Evolutionary conservation across 30 jellyfish, hydroid and myxozoan species (phyloP).

Genomic region (Chironex yamaguchii): DNA sequence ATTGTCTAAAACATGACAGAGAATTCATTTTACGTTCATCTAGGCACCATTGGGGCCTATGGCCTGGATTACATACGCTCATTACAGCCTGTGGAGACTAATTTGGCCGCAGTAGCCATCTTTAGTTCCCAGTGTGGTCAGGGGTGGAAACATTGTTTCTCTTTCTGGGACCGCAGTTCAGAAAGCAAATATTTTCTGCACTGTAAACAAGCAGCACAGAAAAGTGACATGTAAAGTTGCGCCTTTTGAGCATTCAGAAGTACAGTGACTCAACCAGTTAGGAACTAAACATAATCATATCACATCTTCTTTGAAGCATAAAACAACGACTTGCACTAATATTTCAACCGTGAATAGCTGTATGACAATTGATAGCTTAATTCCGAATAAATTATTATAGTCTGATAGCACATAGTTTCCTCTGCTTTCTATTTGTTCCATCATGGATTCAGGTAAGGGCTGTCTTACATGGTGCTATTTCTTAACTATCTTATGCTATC

Average conservation of each 20-base stretch:
- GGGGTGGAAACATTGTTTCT: slow-evolving; percentile 10
- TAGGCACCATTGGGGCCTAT: too few species aligned
- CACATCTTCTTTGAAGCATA: slow-evolving; percentile 20
- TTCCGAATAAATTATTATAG: too few species aligned
- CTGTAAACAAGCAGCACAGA: slow-evolving; percentile 22
- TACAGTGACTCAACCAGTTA: slow-evolving; percentile 11
- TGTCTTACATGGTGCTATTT: slow-evolving; percentile 5
- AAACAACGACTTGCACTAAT: slow-evolving; percentile 30
- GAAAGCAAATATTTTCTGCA: slow-evolving; percentile 38
- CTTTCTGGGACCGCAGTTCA: slow-evolving; percentile 53
- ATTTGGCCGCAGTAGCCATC: too few species aligned
- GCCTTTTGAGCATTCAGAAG: slow-evolving; percentile 43
- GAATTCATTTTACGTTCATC: too few species aligned
- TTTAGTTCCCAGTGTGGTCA: too few species aligned
- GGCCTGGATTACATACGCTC: too few species aligned
- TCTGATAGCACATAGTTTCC: too few species aligned
- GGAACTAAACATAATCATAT: slow-evolving; percentile 10
- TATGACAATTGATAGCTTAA: too few species aligned
- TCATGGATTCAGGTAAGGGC: neutral
- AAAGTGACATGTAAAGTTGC: slow-evolving; percentile 31
- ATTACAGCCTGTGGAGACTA: too few species aligned
- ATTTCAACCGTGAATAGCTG: slow-evolving; percentile 41
- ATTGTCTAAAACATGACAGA: too few species aligned
- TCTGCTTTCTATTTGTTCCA: slow-evolving; percentile 11
- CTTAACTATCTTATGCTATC: neutral